Conservation (phyloP, 2,113 vertebrate genomes). For the Cyprinodon brontotheroides region DNA sequence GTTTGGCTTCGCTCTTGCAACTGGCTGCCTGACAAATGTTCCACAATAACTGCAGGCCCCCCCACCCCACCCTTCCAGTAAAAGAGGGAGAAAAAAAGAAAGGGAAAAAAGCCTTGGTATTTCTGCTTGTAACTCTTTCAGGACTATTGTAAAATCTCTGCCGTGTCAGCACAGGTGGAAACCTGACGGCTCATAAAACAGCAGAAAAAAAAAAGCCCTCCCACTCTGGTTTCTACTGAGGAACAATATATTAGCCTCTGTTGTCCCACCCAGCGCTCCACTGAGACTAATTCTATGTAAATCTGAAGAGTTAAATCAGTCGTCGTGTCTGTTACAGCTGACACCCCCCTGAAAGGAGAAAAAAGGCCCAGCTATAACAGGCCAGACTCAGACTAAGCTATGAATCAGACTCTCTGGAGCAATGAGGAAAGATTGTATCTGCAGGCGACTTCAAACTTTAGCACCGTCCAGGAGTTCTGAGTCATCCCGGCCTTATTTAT, state of each 20-base stretch:
- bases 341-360: conserved; percentile 59
- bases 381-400: conserved; percentile 30
- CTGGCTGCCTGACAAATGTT: conserved; percentile 85
- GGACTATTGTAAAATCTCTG: conserved; percentile 82
- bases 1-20: conserved; percentile 76
- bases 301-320: conserved; percentile 64
- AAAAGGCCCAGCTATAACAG: conserved; percentile 51
- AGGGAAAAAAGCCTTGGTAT: conserved; percentile 71
- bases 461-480: not conserved
- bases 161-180: conserved; percentile 85
- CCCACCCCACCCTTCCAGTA: conserved; percentile 70
- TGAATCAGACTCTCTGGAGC: conserved; percentile 44
- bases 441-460: conserved; percentile 10
- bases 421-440: conserved; percentile 23
- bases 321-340: conserved; percentile 47
- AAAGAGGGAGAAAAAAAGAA: conserved; percentile 36
- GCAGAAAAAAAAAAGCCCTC: conserved; percentile 45
- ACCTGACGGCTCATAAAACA: conserved; percentile 73
- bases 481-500: not conserved
- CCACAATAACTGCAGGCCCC: conserved; percentile 77
- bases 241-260: conserved; percentile 56
- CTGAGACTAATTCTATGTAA: conserved; percentile 74
- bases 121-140: conserved; percentile 85
- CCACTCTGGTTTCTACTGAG: conserved; percentile 56
- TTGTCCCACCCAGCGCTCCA: conserved; percentile 42